Conservation (phyloP, 2,797 vertebrate species). For the Pangasius djambal region DNA sequence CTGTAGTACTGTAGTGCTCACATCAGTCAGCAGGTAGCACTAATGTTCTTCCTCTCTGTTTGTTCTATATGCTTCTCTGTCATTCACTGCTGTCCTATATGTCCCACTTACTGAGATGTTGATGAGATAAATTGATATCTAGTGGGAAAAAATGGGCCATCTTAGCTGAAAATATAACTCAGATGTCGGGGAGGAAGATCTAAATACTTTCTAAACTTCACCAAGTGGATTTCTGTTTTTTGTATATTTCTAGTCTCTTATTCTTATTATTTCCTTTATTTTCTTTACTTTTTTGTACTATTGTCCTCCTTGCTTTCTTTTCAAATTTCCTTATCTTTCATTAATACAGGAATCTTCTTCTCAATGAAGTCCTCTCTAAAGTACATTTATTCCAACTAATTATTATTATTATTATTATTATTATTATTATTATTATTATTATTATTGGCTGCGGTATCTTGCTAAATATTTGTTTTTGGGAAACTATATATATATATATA, state of each 20-base stretch:
- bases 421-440: not conserved
- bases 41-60: slow-evolving; percentile 4
- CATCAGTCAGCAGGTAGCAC: slow-evolving; percentile 32
- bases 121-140: slow-evolving; percentile 23
- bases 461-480: not conserved
- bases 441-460: not conserved
- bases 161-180: slow-evolving; percentile 29
- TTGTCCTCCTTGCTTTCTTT: not conserved
- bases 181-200: not conserved
- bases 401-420: not conserved
- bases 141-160: not conserved
- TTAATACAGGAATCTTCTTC: not conserved
- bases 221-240: not conserved
- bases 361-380: not conserved
- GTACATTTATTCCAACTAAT: not conserved
- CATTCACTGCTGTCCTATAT: not conserved
- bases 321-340: not conserved
- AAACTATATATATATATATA: too few species aligned
- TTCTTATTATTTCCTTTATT: not conserved
- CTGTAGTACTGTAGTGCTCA: not conserved
- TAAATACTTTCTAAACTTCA: not conserved
- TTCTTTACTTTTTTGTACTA: not conserved
- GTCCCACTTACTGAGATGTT: slow-evolving; percentile 40
- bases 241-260: not conserved
- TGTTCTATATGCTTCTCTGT: not conserved